Conservation (phyloP, 2,113 vertebrate genomes). For the Carlito syrichta region DNA sequence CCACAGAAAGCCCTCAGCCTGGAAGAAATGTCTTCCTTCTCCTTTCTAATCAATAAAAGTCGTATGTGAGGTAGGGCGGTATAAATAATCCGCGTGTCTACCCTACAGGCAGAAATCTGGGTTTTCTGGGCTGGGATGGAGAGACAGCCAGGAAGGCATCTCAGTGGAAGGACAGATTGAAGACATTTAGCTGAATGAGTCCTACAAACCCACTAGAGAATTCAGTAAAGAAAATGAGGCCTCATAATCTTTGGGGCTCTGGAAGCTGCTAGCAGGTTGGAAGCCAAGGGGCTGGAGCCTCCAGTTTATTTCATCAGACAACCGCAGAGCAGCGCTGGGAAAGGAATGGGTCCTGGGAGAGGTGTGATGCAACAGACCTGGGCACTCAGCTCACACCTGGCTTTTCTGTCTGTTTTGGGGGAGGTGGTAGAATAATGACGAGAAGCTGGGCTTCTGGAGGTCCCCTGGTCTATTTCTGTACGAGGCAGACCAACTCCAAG, state of each 20-base stretch:
- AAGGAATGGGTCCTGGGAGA: conserved; percentile 58
- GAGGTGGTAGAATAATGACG: background rate
- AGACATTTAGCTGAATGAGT: conserved; percentile 26
- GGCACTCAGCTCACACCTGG: background rate
- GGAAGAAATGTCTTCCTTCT: background rate
- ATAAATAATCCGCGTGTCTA: background rate
- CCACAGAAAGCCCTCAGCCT: background rate
- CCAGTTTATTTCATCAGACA: conserved; percentile 69
- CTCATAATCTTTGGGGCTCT: background rate
- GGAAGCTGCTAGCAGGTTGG: conserved; percentile 10
- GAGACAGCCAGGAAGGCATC: background rate
- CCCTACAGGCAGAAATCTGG: background rate
- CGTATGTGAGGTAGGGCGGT: background rate
- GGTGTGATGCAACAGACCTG: conserved; percentile 44
- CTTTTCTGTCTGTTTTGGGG: background rate
- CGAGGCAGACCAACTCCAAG: background rate
- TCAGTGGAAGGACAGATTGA: background rate
- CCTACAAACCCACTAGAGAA: conserved; percentile 48
- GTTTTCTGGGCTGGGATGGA: background rate
- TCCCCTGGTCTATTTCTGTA: background rate
- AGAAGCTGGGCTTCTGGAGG: background rate
- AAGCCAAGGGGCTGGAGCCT: background rate
- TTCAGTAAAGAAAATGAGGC: conserved; percentile 62
- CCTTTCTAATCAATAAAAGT: background rate
- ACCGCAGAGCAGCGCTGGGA: background rate